phyloP scores from a whole-genome alignment of 1,140 invertebrate species.

The Pachyrhynchus sulphureomaculatus region DNA sequence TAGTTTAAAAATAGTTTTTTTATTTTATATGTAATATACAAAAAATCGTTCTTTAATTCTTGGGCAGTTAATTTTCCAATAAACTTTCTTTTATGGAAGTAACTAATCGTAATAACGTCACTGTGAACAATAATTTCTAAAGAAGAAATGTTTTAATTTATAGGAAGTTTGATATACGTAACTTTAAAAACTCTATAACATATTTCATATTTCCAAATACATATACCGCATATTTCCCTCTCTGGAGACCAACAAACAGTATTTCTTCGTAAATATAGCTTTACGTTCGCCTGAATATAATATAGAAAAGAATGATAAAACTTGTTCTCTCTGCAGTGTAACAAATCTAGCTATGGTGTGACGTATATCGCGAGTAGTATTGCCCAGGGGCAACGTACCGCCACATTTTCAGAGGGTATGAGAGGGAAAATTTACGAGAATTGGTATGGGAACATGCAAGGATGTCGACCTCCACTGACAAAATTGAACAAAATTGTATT shows the following conservation, averaged over 20 bases:
- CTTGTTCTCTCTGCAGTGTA: constrained; percentile 27
- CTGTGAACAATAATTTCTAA: too few species aligned
- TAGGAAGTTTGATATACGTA: too few species aligned
- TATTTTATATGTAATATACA: too few species aligned
- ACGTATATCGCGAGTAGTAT: constrained; percentile 29
- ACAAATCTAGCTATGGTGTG: constrained; percentile 28
- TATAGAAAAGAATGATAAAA: constrained; percentile 31
- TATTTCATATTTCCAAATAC: not conserved
- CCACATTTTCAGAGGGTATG: constrained; percentile 20
- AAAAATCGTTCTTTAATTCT: too few species aligned
- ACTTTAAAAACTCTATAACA: not conserved
- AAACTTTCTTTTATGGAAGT: too few species aligned
- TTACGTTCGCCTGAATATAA: constrained; percentile 27
- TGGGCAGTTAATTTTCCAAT: too few species aligned
- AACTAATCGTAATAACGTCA: too few species aligned
- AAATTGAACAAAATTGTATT: constrained; percentile 10
- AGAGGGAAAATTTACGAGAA: constrained; percentile 23
- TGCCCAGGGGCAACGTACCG: constrained; percentile 26
- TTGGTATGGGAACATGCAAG: constrained; percentile 22
- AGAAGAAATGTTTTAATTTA: too few species aligned
- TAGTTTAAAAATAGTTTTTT: too few species aligned
- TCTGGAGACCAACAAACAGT: constrained; percentile 22
- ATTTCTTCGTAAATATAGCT: constrained; percentile 27
- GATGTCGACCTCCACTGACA: constrained; percentile 12
- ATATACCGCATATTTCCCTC: constrained; percentile 12